Conservation (phyloP, 2,113 vertebrate genomes). For the Syrmaticus mikado region DNA sequence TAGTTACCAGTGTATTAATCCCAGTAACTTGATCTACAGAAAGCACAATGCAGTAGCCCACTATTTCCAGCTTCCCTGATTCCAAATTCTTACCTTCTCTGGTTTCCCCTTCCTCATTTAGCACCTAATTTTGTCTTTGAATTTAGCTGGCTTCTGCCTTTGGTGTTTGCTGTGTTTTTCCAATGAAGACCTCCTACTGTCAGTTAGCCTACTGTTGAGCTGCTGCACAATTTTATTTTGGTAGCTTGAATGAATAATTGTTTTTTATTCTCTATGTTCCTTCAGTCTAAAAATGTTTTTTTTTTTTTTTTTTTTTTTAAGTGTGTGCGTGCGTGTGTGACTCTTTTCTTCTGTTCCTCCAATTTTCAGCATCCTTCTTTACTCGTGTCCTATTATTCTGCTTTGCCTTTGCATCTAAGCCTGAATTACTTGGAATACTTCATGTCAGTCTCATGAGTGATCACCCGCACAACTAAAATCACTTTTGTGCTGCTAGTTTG, state of each 20-base stretch:
- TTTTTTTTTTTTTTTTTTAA: too few relatives aligned
- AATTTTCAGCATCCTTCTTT: not conserved
- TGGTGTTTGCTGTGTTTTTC: not conserved
- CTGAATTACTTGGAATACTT: not conserved
- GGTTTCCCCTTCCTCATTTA: not conserved
- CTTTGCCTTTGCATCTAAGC: not conserved
- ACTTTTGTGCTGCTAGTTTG: not conserved
- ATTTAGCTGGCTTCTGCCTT: not conserved
- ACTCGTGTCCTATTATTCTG: not conserved
- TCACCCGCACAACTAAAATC: not conserved
- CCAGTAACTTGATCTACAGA: not conserved
- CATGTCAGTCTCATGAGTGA: not conserved
- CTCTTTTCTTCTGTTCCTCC: not conserved
- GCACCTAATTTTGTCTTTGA: not conserved
- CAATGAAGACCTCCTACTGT: not conserved
- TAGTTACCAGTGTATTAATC: not conserved
- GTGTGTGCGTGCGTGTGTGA: not conserved
- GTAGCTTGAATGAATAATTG: rapidly evolving
- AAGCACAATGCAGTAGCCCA: not conserved
- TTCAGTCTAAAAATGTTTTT: not conserved
- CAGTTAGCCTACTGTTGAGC: not conserved
- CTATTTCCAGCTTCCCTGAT: not conserved
- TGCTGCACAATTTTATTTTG: not conserved
- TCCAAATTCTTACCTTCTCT: not conserved
- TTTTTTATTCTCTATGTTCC: not conserved